phyloP scores from a whole-genome alignment of 2,113 vertebrate genomes.

The Corynorhinus townsendii region DNA sequence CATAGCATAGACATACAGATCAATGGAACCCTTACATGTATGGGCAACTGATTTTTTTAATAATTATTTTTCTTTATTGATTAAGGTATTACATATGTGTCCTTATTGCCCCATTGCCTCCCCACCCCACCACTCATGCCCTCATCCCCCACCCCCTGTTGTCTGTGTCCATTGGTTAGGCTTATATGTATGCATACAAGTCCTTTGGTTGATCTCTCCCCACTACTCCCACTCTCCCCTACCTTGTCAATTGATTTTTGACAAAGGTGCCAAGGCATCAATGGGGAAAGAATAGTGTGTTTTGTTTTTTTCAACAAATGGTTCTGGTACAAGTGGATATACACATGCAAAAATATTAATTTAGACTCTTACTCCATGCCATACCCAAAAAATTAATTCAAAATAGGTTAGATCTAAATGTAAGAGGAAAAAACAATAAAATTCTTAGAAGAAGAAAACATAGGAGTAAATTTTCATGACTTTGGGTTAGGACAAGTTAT shows the following conservation, averaged over 20 bases:
- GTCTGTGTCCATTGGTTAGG: no score
- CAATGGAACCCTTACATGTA: neutral
- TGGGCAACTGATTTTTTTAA: slow-evolving; percentile 40
- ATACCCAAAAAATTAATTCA: slow-evolving; percentile 24
- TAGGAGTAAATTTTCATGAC: neutral
- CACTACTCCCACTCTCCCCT: no score
- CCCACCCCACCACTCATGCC: no score
- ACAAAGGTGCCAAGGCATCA: slow-evolving; percentile 43
- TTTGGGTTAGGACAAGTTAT: neutral
- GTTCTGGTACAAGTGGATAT: slow-evolving; percentile 8
- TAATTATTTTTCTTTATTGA: no score
- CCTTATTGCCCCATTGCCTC: no score
- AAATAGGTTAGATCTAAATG: neutral
- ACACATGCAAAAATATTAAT: slow-evolving; percentile 6
- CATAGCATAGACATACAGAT: slow-evolving; percentile 11
- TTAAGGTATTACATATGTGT: no score
- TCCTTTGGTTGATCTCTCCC: no score
- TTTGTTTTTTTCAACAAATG: neutral
- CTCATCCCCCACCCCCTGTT: no score
- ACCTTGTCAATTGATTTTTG: slow-evolving; percentile 44
- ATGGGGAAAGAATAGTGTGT: neutral
- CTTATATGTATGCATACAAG: no score
- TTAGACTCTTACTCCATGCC: neutral
- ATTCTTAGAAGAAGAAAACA: slow-evolving; percentile 32
- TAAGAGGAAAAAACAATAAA: neutral